Evolutionary conservation across 2,888 invertebrate species (phyloP).

Genomic region (Tromatobia lineatoria): DNA sequence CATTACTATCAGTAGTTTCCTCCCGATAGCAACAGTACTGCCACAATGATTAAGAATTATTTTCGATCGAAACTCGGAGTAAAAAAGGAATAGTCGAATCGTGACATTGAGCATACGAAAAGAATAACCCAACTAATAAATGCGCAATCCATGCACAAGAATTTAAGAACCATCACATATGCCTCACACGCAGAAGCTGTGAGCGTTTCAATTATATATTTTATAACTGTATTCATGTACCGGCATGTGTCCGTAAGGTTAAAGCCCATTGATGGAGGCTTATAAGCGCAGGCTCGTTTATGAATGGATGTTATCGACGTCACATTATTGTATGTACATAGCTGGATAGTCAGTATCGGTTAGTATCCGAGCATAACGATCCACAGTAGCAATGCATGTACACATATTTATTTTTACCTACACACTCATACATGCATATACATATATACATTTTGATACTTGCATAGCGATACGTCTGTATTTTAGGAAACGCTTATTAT

Average conservation of each 20-base stretch:
- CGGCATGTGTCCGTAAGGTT: neutral
- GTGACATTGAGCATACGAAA: too few species aligned
- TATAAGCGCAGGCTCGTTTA: constrained; percentile 16
- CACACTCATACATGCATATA: neutral
- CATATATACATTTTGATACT: too few species aligned
- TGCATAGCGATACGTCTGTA: constrained; percentile 6
- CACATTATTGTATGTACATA: constrained; percentile 29
- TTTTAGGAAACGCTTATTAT: constrained; percentile 50
- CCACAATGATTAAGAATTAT: too few species aligned
- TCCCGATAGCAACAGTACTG: too few species aligned
- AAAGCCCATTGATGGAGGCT: constrained; percentile 15
- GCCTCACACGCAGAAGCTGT: neutral
- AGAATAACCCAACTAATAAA: too few species aligned
- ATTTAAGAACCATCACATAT: neutral
- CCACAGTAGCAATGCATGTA: neutral
- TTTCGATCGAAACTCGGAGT: too few species aligned
- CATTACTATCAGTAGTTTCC: too few species aligned
- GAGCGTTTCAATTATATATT: neutral
- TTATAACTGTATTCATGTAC: constrained; percentile 4
- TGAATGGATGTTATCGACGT: constrained; percentile 14
- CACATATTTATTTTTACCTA: constrained; percentile 4
- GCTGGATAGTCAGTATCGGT: neutral
- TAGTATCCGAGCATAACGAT: constrained; percentile 6
- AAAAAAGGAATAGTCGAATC: too few species aligned
- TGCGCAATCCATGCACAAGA: too few species aligned